Percentiles rank a stretch among this genome's conserved stretches.
Conservation (phyloP, 2,113 vertebrate genomes). For the Coreoperca whiteheadi region DNA sequence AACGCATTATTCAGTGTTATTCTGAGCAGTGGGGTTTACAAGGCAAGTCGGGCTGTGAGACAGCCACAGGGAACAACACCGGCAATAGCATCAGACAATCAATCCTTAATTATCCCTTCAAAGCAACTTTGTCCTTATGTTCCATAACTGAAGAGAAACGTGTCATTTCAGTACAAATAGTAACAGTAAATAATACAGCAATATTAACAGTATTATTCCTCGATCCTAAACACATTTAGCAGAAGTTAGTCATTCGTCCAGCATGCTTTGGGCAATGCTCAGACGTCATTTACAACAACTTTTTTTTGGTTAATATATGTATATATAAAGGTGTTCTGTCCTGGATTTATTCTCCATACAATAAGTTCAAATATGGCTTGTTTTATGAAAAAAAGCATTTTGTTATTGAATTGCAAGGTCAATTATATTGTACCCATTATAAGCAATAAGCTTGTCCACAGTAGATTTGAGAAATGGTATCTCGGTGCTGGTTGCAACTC, state of each 20-base stretch:
- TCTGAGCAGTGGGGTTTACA: conserved; percentile 22
- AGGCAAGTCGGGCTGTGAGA: conserved; percentile 12
- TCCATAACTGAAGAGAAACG: neutral
- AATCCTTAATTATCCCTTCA: conserved; percentile 33
- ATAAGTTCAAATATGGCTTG: neutral
- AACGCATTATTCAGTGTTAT: conserved; percentile 44
- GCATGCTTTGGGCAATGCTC: neutral
- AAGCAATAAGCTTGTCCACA: conserved; percentile 7
- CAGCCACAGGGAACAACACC: neutral
- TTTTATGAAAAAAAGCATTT: neutral
- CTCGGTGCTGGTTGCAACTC: conserved; percentile 7
- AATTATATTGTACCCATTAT: conserved; percentile 10
- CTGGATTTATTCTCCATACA: neutral
- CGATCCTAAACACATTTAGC: neutral
- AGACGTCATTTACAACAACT: neutral
- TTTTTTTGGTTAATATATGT: too few species aligned
- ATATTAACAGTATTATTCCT: neutral
- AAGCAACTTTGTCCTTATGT: conserved; percentile 2
- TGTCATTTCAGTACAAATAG: neutral
- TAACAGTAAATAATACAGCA: neutral
- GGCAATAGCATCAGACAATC: conserved; percentile 2
- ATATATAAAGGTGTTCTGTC: neutral
- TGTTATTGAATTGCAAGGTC: neutral
- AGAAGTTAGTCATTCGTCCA: neutral
- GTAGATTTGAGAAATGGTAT: neutral